A percentile compares a stretch with the other conserved stretches of the same genome.
These are phyloP conservation scores for Tigriopus californicus DNA, from an alignment of 2,888 invertebrate genomes.

Conservation along the genomic window DNA sequence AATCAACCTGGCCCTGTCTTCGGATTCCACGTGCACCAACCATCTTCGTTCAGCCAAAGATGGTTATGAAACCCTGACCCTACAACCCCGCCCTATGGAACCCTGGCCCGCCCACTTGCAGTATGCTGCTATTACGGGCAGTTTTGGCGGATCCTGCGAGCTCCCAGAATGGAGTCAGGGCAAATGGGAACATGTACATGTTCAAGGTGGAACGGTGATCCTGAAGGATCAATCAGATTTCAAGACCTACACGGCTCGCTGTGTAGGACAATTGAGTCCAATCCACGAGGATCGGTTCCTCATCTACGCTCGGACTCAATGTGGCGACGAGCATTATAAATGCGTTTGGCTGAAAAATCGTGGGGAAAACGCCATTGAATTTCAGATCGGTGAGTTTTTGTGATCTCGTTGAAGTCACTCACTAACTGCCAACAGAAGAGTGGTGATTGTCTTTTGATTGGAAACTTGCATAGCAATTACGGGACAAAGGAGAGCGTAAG, in stretches of 20 bases:
- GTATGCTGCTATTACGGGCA: no score
- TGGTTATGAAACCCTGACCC: constrained; percentile 38
- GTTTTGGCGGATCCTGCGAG: constrained; percentile 23
- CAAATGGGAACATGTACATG: constrained; percentile 38
- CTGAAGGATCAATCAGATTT: constrained; percentile 35
- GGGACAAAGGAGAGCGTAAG: no score
- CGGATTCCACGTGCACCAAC: constrained; percentile 41
- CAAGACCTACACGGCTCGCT: constrained; percentile 35
- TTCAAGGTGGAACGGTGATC: constrained; percentile 30
- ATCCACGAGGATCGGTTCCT: constrained; percentile 31
- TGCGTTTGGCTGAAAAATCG: constrained; percentile 40
- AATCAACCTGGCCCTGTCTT: constrained; percentile 39
- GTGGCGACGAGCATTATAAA: constrained; percentile 40
- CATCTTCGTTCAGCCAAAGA: constrained; percentile 35
- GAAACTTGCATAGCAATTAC: no score
- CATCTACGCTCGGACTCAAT: constrained; percentile 36
- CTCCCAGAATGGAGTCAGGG: constrained; percentile 45
- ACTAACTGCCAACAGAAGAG: no score
- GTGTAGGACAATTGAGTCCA: constrained; percentile 24
- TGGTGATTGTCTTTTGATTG: no score
- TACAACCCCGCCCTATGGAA: constrained; percentile 25
- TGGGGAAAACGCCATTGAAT: constrained; percentile 41
- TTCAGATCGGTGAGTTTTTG: constrained; percentile 34
- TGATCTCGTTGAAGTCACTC: neutral
- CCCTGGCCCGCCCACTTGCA: constrained; percentile 28